Base-by-base conservation (phyloP, 2,888 invertebrate genomes). In the Phyllotreta cruciferae region DNA sequence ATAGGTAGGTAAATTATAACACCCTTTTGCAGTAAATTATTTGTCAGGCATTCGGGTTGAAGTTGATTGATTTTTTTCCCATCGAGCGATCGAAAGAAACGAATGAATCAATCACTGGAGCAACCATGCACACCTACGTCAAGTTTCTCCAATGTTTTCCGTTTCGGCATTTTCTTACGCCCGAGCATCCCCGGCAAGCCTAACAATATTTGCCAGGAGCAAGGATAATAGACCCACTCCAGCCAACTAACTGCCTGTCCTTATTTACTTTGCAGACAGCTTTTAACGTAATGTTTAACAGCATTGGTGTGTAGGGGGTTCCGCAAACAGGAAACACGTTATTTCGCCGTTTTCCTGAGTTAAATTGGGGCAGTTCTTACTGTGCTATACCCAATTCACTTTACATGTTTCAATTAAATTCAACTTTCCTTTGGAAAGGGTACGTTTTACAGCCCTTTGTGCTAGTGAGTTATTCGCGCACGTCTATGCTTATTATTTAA, bases 201-300 rank as follows among this genome's bases (percentile, higher is more conserved):
- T 49, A 49, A 49, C 49, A 49, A 49, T 49, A 49, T 49, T 49
- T 49, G 49, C 49, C 49, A 49, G 49, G 49, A 49, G 8, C 49
- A 35, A 49, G 49, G 49, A 49, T 49, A 49, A 49, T 35, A 49
- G 49, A 49, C 49, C 49, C 49, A 49, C 49, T 47, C 34, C 34
- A 47, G 11, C 47, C 47, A 47, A 47, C 47, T 49, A 49, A 35
- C 49, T 34, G 49, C 8, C 35, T 49, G 36, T 49, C 49, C 49
- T 49, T 49, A 49, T 49, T 49, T 49, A 49, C 49, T 49, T 11
- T 35, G 14, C 35, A n/a, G 49, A 35, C 49, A 49, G 49, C 49
- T 49, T 49, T 49, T 49, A 49, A 49, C 49, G 49, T 35, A 49
- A 49, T 35, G 35, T 36, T 49, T 49, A 49, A 35, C 49, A 35